Evolutionary conservation across 2,113 vertebrate genomes (phyloP).

Genomic region (Synchiropus splendidus): DNA sequence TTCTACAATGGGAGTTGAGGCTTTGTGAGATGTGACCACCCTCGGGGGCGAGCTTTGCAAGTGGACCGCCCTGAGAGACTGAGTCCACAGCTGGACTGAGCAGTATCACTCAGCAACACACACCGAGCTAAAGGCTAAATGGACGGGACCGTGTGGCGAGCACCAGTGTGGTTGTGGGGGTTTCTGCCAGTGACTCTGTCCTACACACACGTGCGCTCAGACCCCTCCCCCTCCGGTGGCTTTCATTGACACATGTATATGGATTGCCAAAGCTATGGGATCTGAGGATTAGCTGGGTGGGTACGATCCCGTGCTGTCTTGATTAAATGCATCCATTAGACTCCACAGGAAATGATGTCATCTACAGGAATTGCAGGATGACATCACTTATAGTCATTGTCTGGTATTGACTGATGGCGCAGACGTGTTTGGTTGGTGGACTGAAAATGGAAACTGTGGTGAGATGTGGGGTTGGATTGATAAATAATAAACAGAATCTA

Average conservation of each 20-base stretch:
- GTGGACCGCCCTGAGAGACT: background rate
- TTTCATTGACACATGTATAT: constrained; percentile 21
- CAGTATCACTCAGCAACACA: constrained; percentile 5
- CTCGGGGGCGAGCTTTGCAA: too few species aligned
- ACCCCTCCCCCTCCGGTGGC: constrained; percentile 4
- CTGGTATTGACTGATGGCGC: constrained; percentile 27
- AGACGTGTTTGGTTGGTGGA: background rate
- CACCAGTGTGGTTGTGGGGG: constrained; percentile 17
- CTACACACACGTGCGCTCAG: constrained; percentile 5
- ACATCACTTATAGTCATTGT: constrained; percentile 41
- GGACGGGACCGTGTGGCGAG: constrained; percentile 19
- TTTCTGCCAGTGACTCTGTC: constrained; percentile 26
- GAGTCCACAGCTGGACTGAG: background rate
- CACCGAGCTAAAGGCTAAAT: constrained; percentile 13
- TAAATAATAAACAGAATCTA: too few species aligned
- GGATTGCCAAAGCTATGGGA: constrained; percentile 24
- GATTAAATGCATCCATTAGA: constrained; percentile 38
- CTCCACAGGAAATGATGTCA: constrained; percentile 45
- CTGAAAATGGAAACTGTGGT: too few species aligned
- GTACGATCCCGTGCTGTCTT: constrained; percentile 14
- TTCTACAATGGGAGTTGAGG: too few species aligned
- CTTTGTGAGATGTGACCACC: too few species aligned
- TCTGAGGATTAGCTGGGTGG: constrained; percentile 20
- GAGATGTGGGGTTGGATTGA: too few species aligned
- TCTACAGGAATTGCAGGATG: constrained; percentile 41